Base-by-base conservation (phyloP, 2,113 vertebrate genomes). In the Neopipo cinnamomea region DNA sequence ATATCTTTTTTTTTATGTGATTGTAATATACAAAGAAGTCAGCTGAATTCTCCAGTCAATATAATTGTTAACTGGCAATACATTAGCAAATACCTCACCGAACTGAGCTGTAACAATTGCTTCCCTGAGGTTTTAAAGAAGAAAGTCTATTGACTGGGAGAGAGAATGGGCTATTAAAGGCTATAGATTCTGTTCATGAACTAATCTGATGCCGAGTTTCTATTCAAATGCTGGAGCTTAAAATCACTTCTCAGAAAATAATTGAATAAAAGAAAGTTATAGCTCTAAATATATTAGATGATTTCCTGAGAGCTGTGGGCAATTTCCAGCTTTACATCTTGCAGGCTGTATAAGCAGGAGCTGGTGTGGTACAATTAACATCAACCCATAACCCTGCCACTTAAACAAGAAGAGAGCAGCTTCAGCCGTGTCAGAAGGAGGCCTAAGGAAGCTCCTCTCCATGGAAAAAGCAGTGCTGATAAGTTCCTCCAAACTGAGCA, bases 111-210 rank as follows among this genome's bases (percentile, higher is more conserved):
- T 67, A 94, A 66, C 24, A 91, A 73, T 56, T 79, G 10, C 46
- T 94, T 94, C 35, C 49, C 37, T 50, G 90, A 88, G 88, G 47
- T 91, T 91, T 91, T 89, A 75, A 93, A 94, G 75, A 89, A 86
- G 87, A 53, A 91, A 79, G 12, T 76, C 44, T 82, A 41, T 82
- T 85, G 74, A 68, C 58, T 76, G 31, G 11, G n/a, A 75, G 61
- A 88, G 35, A 88, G n/a, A 94, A 85, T 41, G 37, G 78, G 58
- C 31, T 94, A 83, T 83, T 90, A 90, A 83, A 39, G 0, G 0
- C 24, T 72, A 56, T 41, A 85, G 67, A 61, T 83, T 93, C 53
- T 89, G 30, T 84, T 89, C 68, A 77, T 89, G 68, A 68, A 18
- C 73, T 94, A 73, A 85, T 80, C 62, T 90, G 75, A 94, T 88